Conservation (phyloP, 2,888 invertebrate species). For the Timema podura region DNA sequence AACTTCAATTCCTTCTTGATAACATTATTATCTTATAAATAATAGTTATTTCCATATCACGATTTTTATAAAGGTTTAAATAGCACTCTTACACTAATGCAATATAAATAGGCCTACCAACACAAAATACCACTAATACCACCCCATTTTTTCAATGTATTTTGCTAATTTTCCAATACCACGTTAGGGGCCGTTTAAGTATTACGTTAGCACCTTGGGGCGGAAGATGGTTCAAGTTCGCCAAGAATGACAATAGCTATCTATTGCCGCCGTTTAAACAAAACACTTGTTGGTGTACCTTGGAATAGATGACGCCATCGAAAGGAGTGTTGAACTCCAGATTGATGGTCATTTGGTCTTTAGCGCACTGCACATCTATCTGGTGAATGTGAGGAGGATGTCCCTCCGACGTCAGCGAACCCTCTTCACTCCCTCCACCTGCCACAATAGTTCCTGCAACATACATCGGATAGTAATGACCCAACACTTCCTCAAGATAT, state of each 20-base stretch:
- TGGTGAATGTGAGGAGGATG: conserved; percentile 74
- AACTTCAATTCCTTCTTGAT: not conserved
- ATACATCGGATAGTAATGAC: not conserved
- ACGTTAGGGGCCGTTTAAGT: too few relatives aligned
- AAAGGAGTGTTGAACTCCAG: conserved; percentile 73
- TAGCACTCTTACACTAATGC: not conserved
- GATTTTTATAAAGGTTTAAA: too few relatives aligned
- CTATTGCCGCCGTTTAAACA: too few relatives aligned
- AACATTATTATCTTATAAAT: not conserved
- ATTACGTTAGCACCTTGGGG: too few relatives aligned
- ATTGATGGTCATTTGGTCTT: conserved; percentile 77
- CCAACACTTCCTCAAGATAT: too few relatives aligned
- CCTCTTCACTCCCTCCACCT: conserved; percentile 33
- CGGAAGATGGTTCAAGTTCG: too few relatives aligned
- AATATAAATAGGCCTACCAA: not conserved
- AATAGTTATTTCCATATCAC: not conserved
- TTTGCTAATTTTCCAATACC: too few relatives aligned
- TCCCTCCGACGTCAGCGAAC: conserved; percentile 44
- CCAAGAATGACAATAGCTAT: too few relatives aligned
- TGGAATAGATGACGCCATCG: conserved; percentile 76
- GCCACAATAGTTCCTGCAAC: not conserved
- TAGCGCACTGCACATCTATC: conserved; percentile 71
- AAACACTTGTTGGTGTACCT: conserved; percentile 43
- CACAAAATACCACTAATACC: too few relatives aligned
- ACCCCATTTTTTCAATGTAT: too few relatives aligned